Percentiles rank a stretch among this genome's conserved stretches.
Evolutionary conservation across 2,888 invertebrate species (phyloP).

Genomic region (Meganola albula): DNA sequence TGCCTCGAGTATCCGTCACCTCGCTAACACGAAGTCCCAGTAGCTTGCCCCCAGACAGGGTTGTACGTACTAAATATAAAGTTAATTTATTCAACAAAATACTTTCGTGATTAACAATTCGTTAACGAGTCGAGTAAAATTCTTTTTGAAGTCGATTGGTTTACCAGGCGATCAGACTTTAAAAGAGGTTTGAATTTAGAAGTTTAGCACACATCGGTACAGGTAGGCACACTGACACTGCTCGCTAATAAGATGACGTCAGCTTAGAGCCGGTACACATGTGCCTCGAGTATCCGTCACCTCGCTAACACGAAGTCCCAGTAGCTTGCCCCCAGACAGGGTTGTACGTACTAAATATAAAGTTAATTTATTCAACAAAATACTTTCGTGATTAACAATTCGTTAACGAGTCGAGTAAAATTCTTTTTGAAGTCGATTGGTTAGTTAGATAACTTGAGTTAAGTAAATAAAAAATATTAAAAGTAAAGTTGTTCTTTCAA

Average conservation of each 20-base stretch:
- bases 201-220: conserved; percentile 20
- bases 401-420: no score
- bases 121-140: no score
- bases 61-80: no score
- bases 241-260: conserved; percentile 27
- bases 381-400: no score
- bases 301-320: conserved; percentile 22
- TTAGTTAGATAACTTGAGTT: conserved; percentile 25
- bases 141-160: no score
- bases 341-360: no score
- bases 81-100: no score
- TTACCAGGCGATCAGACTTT: conserved; percentile 24
- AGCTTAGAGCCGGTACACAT: conserved; percentile 32
- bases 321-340: conserved; percentile 23
- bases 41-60: conserved; percentile 24
- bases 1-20: conserved; percentile 38
- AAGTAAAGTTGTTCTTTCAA: no score
- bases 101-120: no score
- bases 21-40: conserved; percentile 22
- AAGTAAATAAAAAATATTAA: conserved; percentile 19
- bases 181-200: conserved; percentile 21
- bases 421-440: no score
- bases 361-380: no score
- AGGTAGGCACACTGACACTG: no score
- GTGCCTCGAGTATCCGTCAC: conserved; percentile 38